Evolutionary conservation across 2,888 invertebrate genomes (phyloP), one percentile per base, ranked within the genome.

Genomic region (Sinodicranocentrus sp.): DNA sequence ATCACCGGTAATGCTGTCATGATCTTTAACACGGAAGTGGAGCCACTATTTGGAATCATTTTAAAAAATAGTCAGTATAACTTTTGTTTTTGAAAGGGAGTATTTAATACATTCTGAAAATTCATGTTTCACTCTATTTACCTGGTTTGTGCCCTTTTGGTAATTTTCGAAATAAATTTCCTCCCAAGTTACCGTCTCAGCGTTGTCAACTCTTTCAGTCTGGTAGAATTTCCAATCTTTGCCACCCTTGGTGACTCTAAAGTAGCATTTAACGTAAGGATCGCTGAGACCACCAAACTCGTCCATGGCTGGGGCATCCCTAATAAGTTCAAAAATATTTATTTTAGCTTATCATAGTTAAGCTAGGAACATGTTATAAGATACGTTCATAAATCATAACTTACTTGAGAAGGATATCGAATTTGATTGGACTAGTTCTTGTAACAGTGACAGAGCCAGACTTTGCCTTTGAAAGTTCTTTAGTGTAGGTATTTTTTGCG

Each of bases 251-350:
- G 82, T 85, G n/a, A 59, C 59, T 25, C 87, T 57, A 75, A 85
- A 87, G 72, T 87, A 87, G 39, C 84, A 85, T 68, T 85, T 87
- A 8, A 87, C 77, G 33, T 84, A 87, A 10, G 85, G 85, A 79
- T 87, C 87, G 67, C 82, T 79, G 21, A 72, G 19, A 25, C 85
- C 82, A n/a, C 84, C 85, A 43, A 85, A 85, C 39, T 87, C 82
- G 39, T 87, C 87, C 23, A 73, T 48, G 1, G 75, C 26, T 54
- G 87, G 87, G 13, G 85, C 25, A 68, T 82, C 79, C 54, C 84
- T 86, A 25, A 23, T 10, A 33, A 33, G 33, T 33, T 33, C 33
- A 10, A 6, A 10, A 3, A 33, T 6, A 33, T 6, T 33, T 33
- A 33, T 3, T 33, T 33, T 33, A 33, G 33, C 33, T 33, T n/a